Base-by-base conservation (phyloP, 2,888 invertebrate genomes). In the Marronus borbonicus region DNA sequence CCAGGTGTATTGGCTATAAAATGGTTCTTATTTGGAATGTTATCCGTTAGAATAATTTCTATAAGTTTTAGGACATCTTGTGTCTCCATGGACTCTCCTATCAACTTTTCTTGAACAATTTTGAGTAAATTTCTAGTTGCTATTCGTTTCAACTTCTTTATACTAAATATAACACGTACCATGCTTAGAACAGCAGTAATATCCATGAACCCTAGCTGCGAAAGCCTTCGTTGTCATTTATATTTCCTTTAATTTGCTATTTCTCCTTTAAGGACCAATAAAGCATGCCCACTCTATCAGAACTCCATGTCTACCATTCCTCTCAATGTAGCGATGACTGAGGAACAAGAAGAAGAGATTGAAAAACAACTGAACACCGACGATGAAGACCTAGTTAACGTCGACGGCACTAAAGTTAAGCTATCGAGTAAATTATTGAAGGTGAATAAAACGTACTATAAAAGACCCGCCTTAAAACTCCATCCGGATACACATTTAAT, bases 231-330 rank as follows among this genome's bases (percentile, higher is more conserved):
- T 36, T 36, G 5, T 36, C 31, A 44, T 39, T 8, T n/a, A 55
- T 55, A 24, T 20, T 5, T 20, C 2, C 1, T n/a, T 8, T 58
- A 58, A 20, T 58, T 44, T 12, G 3, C 24, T 52, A 20, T 20
- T 62, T 44, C 24, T 60, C 3, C 14, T 17, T 50, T 70, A 84
- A 87, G 98, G 76, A 99, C 99, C 0, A 99, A 99, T 89, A 98
- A 98, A 87, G 97, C 98, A 12, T 99, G 99, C 88, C 99, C 98
- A 0, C 89, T 97, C 70, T 99, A 98, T 88, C 96, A 96, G 79
- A 94, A 94, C 78, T 90, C 85, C 86, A 91, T 91, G 66, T 90
- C 90, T 20, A 87, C 91, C 3, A 91, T 92, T 12, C 92, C 93
- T 0, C 91, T 94, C 58, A 93, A 92, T 83, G 93, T 93, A 2